phyloP scores from a whole-genome alignment of 2,113 vertebrate genomes.

The Andinoacara biseriatus region DNA sequence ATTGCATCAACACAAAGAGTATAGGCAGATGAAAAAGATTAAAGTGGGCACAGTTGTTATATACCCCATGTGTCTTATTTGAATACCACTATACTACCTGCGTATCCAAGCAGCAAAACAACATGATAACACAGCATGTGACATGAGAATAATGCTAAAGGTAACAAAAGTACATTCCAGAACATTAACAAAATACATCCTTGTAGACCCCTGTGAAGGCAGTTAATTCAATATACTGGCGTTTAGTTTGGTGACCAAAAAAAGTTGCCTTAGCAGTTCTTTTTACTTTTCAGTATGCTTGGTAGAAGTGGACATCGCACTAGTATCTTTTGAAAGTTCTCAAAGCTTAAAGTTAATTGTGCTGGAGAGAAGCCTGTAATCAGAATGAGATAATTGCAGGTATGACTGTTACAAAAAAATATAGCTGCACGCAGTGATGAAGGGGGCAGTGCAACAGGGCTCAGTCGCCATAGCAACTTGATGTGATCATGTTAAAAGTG shows the following conservation, averaged over 20 bases:
- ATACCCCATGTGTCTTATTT: neutral
- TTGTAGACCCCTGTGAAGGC: neutral
- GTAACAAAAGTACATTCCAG: neutral
- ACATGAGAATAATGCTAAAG: neutral
- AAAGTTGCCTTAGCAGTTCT: neutral
- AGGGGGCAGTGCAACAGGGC: neutral
- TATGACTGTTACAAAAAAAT: neutral
- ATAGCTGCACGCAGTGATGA: neutral
- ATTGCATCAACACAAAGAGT: neutral
- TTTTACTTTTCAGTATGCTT: neutral
- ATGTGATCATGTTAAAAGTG: neutral
- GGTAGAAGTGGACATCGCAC: neutral
- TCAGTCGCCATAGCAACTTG: neutral
- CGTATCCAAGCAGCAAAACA: neutral
- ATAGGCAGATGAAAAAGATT: neutral
- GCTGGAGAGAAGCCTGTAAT: neutral
- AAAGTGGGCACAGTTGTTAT: neutral
- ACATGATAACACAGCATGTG: neutral
- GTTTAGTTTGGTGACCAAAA: neutral
- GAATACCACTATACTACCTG: neutral
- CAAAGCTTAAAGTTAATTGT: neutral
- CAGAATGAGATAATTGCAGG: neutral
- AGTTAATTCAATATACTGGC: neutral
- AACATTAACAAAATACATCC: neutral
- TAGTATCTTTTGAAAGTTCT: neutral